Conservation (phyloP, 2,797 vertebrate species). For the Sebastes umbrosus region DNA sequence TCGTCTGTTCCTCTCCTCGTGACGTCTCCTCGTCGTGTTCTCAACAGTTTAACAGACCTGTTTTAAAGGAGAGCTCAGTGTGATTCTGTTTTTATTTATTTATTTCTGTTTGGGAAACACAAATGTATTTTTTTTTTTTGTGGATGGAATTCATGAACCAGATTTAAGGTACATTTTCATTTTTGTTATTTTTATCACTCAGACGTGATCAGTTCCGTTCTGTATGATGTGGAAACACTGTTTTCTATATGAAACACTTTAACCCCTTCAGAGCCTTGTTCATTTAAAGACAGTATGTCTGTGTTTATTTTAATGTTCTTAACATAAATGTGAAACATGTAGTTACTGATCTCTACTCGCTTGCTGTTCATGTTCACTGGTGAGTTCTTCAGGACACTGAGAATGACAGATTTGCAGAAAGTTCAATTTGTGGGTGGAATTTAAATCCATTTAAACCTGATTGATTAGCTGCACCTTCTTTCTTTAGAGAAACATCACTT, state of each 20-base stretch:
- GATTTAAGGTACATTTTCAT: background rate
- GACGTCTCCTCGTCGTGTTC: background rate
- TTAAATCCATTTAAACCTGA: background rate
- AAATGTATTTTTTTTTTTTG: background rate
- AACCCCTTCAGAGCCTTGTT: background rate
- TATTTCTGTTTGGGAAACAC: background rate
- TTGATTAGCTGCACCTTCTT: background rate
- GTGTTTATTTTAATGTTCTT: background rate
- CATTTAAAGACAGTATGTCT: background rate
- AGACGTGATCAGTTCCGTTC: background rate
- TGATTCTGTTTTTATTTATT: slow-evolving; percentile 10
- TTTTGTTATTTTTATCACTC: background rate
- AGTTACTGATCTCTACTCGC: background rate
- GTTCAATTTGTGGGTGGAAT: background rate
- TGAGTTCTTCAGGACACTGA: background rate
- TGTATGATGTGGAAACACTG: background rate
- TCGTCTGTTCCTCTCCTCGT: no score
- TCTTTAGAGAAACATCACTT: background rate
- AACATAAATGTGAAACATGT: slow-evolving; percentile 26
- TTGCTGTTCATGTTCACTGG: background rate
- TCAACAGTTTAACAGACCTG: background rate
- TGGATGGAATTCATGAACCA: background rate
- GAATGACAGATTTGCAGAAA: background rate
- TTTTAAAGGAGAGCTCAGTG: background rate
- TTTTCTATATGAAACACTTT: slow-evolving; percentile 1